Percentiles rank a stretch among this genome's conserved stretches.
phyloP scores from a whole-genome alignment of 2,797 vertebrate species.

The Urophycis tenuis region DNA sequence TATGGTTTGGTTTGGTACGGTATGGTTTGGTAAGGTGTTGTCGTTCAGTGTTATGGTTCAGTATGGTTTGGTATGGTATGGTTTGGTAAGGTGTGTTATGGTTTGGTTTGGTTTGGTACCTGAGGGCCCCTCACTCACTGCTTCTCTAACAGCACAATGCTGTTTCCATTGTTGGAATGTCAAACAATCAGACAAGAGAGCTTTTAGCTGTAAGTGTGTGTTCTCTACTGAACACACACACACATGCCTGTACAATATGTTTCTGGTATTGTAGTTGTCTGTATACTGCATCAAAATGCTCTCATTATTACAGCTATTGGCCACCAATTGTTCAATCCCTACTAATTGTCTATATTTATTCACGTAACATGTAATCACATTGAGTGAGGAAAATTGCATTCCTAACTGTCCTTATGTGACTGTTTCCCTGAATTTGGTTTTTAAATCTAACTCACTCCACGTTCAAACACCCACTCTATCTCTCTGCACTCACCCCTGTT shows the following conservation, averaged over 20 bases:
- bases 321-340: neutral
- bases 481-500: neutral
- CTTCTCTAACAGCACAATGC: no score
- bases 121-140: no score
- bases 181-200: no score
- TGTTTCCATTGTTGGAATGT: no score
- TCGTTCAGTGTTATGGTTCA: no score
- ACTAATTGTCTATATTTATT: neutral
- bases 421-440: conserved; percentile 17
- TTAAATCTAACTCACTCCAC: conserved; percentile 22
- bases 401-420: conserved; percentile 40
- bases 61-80: no score
- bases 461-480: conserved; percentile 29
- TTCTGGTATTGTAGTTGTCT: neutral
- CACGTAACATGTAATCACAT: neutral
- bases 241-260: no score
- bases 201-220: no score
- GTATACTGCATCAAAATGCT: neutral
- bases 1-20: neutral
- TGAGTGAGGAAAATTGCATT: conserved; percentile 3
- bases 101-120: no score
- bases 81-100: no score
- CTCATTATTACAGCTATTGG: neutral
- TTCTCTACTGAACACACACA: no score
- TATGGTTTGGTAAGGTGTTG: neutral